A percentile compares a stretch with the other conserved stretches of the same genome.
Evolutionary conservation across 2,113 vertebrate species (phyloP).

Genomic region (Columba janthina): DNA sequence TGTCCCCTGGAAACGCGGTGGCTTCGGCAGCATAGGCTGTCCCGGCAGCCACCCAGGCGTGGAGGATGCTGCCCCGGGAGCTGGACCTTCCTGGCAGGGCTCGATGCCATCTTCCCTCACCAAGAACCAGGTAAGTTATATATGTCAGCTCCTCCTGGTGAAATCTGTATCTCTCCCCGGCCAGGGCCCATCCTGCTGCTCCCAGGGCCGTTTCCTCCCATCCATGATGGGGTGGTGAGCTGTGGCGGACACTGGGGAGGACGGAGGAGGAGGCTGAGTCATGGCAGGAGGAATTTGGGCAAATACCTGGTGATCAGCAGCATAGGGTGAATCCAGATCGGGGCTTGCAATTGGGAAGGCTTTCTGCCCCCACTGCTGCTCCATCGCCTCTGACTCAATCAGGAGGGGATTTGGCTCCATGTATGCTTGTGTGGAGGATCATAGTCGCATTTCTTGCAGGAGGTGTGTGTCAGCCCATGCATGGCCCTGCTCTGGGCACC

Average conservation of each 20-base stretch:
- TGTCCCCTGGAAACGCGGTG: background rate
- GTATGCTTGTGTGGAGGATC: background rate
- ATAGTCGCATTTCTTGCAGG: background rate
- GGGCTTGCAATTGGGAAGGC: background rate
- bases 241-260: background rate
- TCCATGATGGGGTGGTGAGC: background rate
- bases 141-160: background rate
- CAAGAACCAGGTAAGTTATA: background rate
- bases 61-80: background rate
- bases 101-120: rapidly evolving
- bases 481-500: background rate
- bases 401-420: background rate
- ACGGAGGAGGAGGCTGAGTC: constrained; percentile 26
- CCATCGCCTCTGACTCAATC: background rate
- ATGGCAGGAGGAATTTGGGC: background rate
- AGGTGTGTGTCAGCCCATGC: background rate
- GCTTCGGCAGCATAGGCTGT: background rate
- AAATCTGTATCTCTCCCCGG: background rate
- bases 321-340: background rate
- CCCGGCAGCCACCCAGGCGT: background rate
- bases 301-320: constrained; percentile 15
- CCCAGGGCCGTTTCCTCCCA: rapidly evolving
- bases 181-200: rapidly evolving
- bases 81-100: background rate
- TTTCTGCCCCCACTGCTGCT: background rate